phyloP scores from a whole-genome alignment of 2,113 vertebrate species.

The Centropus bengalensis region DNA sequence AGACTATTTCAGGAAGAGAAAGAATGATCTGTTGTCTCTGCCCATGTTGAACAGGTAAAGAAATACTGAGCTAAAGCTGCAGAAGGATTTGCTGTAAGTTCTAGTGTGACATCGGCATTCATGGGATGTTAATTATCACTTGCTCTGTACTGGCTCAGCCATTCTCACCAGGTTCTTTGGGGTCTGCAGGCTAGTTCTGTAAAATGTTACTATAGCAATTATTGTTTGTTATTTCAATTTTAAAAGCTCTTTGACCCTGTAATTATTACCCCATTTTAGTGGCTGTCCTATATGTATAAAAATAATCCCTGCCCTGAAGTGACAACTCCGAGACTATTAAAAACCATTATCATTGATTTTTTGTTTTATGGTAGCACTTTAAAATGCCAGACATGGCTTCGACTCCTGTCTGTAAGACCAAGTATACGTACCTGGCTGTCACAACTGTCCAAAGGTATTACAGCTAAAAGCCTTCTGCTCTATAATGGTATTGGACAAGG shows the following conservation, averaged over 20 bases:
- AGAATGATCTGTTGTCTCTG: background rate
- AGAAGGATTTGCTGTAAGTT: slow-evolving; percentile 3
- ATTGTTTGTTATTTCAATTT: background rate
- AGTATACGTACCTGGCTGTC: background rate
- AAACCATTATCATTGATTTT: background rate
- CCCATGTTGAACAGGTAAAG: background rate
- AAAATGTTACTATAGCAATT: background rate
- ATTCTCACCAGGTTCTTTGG: background rate
- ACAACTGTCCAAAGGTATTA: background rate
- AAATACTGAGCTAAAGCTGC: slow-evolving; percentile 3
- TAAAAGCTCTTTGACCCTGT: background rate
- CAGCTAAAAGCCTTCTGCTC: background rate
- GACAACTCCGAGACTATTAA: background rate
- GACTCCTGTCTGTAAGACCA: background rate
- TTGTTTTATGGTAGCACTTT: background rate
- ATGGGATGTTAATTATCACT: background rate
- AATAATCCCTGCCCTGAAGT: background rate
- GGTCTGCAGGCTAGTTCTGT: background rate
- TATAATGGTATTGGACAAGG: background rate
- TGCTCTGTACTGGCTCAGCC: background rate
- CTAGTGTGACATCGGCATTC: background rate
- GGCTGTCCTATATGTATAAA: background rate
- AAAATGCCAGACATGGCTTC: background rate
- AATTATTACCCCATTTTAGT: background rate
- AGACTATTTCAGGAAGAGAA: background rate